A percentile compares a stretch with the other conserved stretches of the same genome.
Evolutionary conservation across 2,888 invertebrate genomes (phyloP).

Genomic region (Panopea generosa): DNA sequence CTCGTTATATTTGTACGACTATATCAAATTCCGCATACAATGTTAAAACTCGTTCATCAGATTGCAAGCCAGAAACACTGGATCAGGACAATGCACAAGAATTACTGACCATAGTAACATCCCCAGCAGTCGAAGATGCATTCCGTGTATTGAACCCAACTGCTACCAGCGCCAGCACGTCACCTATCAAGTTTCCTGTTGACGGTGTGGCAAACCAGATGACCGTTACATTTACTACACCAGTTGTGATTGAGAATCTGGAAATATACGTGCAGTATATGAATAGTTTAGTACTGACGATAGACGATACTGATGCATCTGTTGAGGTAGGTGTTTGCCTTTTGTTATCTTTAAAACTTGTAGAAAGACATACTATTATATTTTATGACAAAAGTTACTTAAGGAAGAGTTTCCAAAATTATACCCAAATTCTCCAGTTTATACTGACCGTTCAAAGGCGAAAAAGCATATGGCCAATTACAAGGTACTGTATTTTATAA

Average conservation of each 20-base stretch:
- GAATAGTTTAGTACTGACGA: constrained; percentile 10
- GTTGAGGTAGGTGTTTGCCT: constrained; percentile 9
- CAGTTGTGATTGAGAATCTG: constrained; percentile 3
- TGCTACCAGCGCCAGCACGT: background rate
- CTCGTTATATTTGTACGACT: no score
- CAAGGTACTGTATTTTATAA: no score
- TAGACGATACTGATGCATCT: constrained; percentile 15
- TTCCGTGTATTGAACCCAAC: constrained; percentile 17
- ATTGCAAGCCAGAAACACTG: constrained; percentile 14
- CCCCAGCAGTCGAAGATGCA: constrained; percentile 14
- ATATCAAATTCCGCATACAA: no score
- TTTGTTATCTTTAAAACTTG: no score
- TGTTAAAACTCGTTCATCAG: no score
- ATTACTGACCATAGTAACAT: constrained; percentile 1
- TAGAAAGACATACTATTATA: no score
- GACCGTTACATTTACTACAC: constrained; percentile 7
- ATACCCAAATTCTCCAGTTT: no score
- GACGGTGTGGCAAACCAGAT: background rate
- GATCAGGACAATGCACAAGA: constrained; percentile 23
- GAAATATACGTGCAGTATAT: constrained; percentile 28
- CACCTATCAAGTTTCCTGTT: background rate
- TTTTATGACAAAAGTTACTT: no score
- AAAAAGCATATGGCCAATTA: no score
- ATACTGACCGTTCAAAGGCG: no score
- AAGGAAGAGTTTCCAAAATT: no score